Conservation (phyloP, 1,140 invertebrate genomes). For the Diachasmimorpha longicaudata region DNA sequence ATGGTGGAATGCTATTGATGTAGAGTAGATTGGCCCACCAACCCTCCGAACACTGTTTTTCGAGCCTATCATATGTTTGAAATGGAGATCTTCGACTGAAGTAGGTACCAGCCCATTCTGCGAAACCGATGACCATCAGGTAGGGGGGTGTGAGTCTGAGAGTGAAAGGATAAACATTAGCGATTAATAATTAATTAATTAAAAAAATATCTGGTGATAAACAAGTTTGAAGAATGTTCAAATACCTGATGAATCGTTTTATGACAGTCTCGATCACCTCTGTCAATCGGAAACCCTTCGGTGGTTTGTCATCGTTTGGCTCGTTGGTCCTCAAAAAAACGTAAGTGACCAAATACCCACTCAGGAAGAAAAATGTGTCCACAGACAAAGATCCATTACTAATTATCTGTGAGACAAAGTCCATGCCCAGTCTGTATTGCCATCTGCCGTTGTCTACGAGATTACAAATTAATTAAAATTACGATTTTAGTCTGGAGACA, state of each 20-base stretch:
- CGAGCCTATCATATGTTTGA: slow-evolving; percentile 59
- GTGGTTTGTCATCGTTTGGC: slow-evolving; percentile 34
- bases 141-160: slow-evolving; percentile 65
- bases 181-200: no score
- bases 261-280: slow-evolving; percentile 48
- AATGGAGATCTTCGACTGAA: slow-evolving; percentile 61
- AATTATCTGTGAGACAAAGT: slow-evolving; percentile 48
- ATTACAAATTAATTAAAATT: neutral
- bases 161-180: slow-evolving; percentile 1
- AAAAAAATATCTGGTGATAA: neutral
- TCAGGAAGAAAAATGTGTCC: slow-evolving; percentile 62
- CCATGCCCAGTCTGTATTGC: slow-evolving; percentile 44
- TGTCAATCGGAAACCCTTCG: slow-evolving; percentile 31
- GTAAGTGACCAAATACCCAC: slow-evolving; percentile 60
- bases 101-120: slow-evolving; percentile 61
- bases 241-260: slow-evolving; percentile 59
- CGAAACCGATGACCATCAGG: slow-evolving; percentile 61
- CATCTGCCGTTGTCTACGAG: slow-evolving; percentile 48
- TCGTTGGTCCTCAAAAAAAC: slow-evolving; percentile 47
- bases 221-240: neutral
- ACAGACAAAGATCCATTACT: slow-evolving; percentile 58
- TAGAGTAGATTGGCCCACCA: slow-evolving; percentile 73
- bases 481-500: neutral
- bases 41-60: slow-evolving; percentile 64
- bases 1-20: slow-evolving; percentile 63